These are phyloP conservation scores for Myopa testacea DNA, from an alignment of 2,888 invertebrate species.

Conservation along the genomic window DNA sequence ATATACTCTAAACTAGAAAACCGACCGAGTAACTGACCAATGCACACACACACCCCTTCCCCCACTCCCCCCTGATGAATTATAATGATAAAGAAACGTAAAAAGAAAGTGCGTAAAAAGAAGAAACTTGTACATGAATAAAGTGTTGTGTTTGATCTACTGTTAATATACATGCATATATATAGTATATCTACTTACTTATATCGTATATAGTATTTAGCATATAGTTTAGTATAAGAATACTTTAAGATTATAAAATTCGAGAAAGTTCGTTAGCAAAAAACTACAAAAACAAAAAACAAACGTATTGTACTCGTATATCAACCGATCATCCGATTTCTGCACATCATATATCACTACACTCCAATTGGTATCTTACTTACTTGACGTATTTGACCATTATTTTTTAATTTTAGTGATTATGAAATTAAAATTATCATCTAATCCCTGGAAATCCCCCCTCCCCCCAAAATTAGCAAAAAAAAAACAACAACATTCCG, in stretches of 20 bases:
- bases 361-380: constrained; percentile 23
- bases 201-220: too few relatives aligned
- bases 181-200: too few relatives aligned
- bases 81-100: neutral
- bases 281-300: too few relatives aligned
- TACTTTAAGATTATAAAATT: neutral
- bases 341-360: constrained; percentile 20
- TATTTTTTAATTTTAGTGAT: neutral
- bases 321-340: neutral
- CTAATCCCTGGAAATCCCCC: neutral
- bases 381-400: constrained; percentile 17
- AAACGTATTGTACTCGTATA: neutral
- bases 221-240: too few relatives aligned
- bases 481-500: neutral
- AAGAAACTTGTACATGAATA: neutral
- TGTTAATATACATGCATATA: neutral
- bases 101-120: neutral
- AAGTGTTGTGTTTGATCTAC: constrained; percentile 5
- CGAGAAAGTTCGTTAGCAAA: neutral
- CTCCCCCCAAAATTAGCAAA: constrained; percentile 10
- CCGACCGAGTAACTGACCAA: constrained; percentile 15
- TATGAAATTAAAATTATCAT: neutral
- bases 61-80: too few relatives aligned
- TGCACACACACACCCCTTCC: neutral
- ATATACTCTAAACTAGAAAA: too few relatives aligned